Evolutionary conservation across 2,888 invertebrate genomes (phyloP), one percentile per base, ranked within the genome.

Genomic region (Endotricha flammealis): DNA sequence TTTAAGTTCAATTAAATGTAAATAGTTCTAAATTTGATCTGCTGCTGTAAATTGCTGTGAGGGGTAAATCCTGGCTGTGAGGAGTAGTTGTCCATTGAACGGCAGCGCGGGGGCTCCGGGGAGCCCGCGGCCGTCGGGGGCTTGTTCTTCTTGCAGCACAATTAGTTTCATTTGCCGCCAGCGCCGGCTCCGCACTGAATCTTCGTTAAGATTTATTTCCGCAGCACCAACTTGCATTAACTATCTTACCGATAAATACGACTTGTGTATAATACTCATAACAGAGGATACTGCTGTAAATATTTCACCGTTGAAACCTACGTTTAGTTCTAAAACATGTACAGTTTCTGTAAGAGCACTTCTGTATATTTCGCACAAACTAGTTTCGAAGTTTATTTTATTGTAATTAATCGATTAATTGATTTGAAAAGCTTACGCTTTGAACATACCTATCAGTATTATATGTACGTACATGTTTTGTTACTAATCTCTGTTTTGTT

Each of bases 91-190:
- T 79, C 79, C 75, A 76, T 85, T 69, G 80, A 77, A 70, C 74
- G 71, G 69, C 59, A 55, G 60, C 50, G 59, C 48, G 58, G 62
- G 49, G 45, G 46, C 42, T 61, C 20, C 9, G 12, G 7, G 64
- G 58, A 53, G 53, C 39, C 41, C 47, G 53, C 46, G 40, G 55
- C 53, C 58, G 64, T 55, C 66, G 72, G 75, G 75, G 76, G 90
- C 90, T 90, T 90, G 86, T 90, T 90, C 88, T 88, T 89, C 89
- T 89, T 90, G 85, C 89, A 90, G 91, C 90, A 91, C 91, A 88
- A 87, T 91, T 91, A 89, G 82, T 90, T 91, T 91, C 75, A 90
- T 90, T 91, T 91, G 91, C 91, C 77, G 87, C 83, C 79, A 74
- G 70, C 80, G 82, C 76, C 81, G 80, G 75, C 80, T 80, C 79